Evolutionary conservation across 2,113 vertebrate genomes (phyloP), one percentile per base, ranked within the genome.

Genomic region (Hystrix brachyura): DNA sequence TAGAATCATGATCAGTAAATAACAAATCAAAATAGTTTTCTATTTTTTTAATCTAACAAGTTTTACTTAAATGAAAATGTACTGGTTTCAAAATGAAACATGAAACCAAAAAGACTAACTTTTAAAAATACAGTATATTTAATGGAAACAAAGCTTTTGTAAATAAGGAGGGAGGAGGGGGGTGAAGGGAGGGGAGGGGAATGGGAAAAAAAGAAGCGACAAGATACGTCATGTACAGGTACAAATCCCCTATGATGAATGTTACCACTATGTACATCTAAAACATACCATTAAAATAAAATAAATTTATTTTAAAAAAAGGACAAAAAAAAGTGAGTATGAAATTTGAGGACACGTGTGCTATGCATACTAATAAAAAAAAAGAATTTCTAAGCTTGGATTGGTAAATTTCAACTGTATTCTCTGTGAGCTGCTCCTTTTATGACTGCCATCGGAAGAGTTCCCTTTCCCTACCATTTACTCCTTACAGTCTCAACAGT

Each of bases 21-120:
- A 74, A 72, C 74, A 14, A 94, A 27, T 29, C 72, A 76, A 72
- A 29, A 83, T 62, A 93, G 6, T 67, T 65, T 91, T 81, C 25
- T 53, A 59, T 15, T 80, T 64, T 89, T 89, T n/a, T n/a, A 19
- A 91, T 65, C 91, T 34, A 90, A 29, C 51, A 80, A 71, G 27
- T 82, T 95, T 84, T 89, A 90, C 83, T 81, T 69, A 91, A 94
- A 55, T 90, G 18, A 90, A 90, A 95, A 95, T 57, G 27, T 8
- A 57, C 48, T 82, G 55, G 25, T 91, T 95, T 95, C 38, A 74
- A 95, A 81, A 74, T 43, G 0, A 60, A 87, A 94, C 95, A 38
- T 48, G 2, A 96, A 92, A 90, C 34, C 9, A 83, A 60, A 96
- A 90, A 78, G 27, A 90, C 69, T 72, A 53, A 95, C 51, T 38